Percentiles rank a stretch among this genome's conserved stretches.
phyloP scores from a whole-genome alignment of 2,797 vertebrate species.

The Crotalus adamanteus region DNA sequence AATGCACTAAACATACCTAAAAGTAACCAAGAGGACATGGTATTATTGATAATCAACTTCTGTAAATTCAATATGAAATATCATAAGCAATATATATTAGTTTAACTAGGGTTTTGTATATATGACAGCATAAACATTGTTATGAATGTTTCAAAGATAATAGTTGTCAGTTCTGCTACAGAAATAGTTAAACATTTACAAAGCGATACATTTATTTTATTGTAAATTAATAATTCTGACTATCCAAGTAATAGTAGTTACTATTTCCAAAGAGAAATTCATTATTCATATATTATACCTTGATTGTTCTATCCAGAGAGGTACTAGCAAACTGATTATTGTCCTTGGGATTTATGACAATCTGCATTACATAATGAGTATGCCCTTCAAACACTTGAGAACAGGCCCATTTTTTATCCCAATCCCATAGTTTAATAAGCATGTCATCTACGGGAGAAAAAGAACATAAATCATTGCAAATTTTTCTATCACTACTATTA shows the following conservation, averaged over 20 bases:
- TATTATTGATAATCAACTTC: not conserved
- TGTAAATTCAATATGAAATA: not conserved
- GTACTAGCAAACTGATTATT: slow-evolving; percentile 99
- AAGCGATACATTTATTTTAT: not conserved
- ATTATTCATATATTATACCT: slow-evolving; percentile 80
- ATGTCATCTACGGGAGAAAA: slow-evolving; percentile 85
- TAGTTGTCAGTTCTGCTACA: not conserved
- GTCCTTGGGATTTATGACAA: slow-evolving; percentile 98
- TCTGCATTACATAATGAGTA: slow-evolving; percentile 99
- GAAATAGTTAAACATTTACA: not conserved
- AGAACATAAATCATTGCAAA: not conserved
- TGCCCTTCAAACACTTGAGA: slow-evolving; percentile 98
- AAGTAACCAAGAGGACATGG: not conserved
- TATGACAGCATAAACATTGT: not conserved
- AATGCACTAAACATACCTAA: not conserved
- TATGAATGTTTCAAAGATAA: not conserved
- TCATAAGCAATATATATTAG: not conserved
- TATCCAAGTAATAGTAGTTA: not conserved
- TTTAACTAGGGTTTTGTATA: not conserved
- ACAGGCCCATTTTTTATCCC: slow-evolving; percentile 98
- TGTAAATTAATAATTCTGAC: not conserved
- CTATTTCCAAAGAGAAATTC: not conserved
- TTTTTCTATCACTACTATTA: not conserved
- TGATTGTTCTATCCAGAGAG: slow-evolving; percentile 94
- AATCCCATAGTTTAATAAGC: slow-evolving; percentile 99